Base-by-base conservation (phyloP, 2,113 vertebrate genomes). In the Engraulis encrasicolus region DNA sequence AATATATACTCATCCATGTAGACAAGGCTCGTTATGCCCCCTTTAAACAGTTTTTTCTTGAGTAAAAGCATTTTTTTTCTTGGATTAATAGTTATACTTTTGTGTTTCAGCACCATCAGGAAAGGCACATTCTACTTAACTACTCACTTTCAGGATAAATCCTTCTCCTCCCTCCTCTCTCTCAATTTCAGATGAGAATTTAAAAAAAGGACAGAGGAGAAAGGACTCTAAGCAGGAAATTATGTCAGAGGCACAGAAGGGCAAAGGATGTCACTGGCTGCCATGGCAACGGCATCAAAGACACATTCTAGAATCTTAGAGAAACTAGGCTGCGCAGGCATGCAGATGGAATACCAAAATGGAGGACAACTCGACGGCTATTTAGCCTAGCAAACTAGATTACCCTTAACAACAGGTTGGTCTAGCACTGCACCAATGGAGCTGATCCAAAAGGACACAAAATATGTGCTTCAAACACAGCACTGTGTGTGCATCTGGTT, bases 71-170 rank as follows among this genome's bases (percentile, higher is more conserved):
- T 95, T 93, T 87, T 84, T n/a, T 88, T 61, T 86, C 84, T 90
- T 89, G 87, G 85, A 90, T 90, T 91, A 84, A 88, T 78, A 86
- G 94, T 91, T 95, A 87, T 31, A 31, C 31, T 71, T 71, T 54
- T 54, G 27, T 74, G 40, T 74, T 74, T 96, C 94, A 97, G 97
- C 97, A 98, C 97, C 97, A 94, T 96, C 95, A 95, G 92, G 93
- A 97, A 98, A 98, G 97, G 97, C 97, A 98, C 97, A 96, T 96
- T 96, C 96, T 95, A 87, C 88, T 84, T n/a, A 91, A 95, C 93
- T 94, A 95, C 92, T 85, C 83, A 49, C 40, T 37, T 85, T 87
- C 89, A 82, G 27, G 81, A 88, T 82, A 9, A 45, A 91, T 90
- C 87, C 38, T 86, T 87, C 78, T 78, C 85, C 88, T 89, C 86